phyloP scores from a whole-genome alignment of 2,113 vertebrate species.

The Vulpes lagopus region DNA sequence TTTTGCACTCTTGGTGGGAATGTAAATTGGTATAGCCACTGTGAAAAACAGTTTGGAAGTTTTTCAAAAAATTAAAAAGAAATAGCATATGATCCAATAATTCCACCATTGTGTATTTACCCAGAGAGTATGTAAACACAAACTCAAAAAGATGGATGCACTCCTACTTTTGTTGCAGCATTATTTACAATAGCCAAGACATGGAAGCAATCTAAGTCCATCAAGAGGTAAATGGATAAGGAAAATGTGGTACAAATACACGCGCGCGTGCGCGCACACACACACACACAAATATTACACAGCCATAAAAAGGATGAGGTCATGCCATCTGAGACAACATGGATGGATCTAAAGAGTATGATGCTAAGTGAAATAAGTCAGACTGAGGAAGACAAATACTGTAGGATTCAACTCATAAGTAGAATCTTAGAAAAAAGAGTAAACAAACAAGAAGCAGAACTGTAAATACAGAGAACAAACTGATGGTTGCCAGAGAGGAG shows the following conservation, averaged over 20 bases:
- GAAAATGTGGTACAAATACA: not conserved
- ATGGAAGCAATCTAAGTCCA: not conserved
- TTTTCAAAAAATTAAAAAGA: not conserved
- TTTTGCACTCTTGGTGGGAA: not conserved
- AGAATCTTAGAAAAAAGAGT: not conserved
- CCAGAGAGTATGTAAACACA: not conserved
- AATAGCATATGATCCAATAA: not conserved
- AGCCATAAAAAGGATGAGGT: not conserved
- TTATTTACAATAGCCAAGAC: not conserved
- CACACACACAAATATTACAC: not conserved
- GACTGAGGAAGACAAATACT: not conserved
- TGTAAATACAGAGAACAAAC: not conserved
- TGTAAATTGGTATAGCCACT: not conserved
- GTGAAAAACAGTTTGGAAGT: not conserved
- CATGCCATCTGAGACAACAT: not conserved
- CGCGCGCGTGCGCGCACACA: not conserved
- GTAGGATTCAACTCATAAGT: not conserved
- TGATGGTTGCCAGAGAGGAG: not conserved
- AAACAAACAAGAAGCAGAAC: not conserved
- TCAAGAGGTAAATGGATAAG: not conserved
- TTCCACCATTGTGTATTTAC: not conserved
- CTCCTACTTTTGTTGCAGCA: not conserved
- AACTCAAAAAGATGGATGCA: not conserved
- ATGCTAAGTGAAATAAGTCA: not conserved
- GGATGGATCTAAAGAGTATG: not conserved